Conservation (phyloP, 2,797 vertebrate genomes). For the Hapalemur alaotrensis region DNA sequence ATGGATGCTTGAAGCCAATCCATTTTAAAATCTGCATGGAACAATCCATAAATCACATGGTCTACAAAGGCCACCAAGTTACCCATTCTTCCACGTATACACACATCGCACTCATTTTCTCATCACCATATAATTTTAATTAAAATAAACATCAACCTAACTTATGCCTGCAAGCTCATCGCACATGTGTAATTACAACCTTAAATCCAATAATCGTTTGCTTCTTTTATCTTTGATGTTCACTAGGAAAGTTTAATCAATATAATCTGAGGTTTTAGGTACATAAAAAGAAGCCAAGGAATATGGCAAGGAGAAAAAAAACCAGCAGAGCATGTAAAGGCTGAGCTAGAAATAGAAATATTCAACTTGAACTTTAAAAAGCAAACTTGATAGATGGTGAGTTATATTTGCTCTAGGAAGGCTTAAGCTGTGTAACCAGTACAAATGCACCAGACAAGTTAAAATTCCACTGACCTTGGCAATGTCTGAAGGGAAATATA, state of each 20-base stretch:
- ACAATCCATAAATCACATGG: not conserved
- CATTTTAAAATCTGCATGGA: not conserved
- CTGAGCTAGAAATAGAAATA: constrained; percentile 47
- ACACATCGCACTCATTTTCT: not conserved
- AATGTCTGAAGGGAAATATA: not conserved
- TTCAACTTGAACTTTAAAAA: constrained; percentile 58
- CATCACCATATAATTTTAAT: not conserved
- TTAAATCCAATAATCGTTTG: not conserved
- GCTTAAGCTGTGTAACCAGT: not conserved
- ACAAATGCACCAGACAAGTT: not conserved
- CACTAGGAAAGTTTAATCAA: not conserved
- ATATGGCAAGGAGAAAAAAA: not conserved
- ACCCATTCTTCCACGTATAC: not conserved
- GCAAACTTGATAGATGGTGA: constrained; percentile 7
- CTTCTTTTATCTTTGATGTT: not conserved
- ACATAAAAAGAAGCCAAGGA: not conserved
- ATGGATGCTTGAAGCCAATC: not conserved
- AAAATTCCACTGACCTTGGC: constrained; percentile 13
- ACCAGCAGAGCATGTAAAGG: not conserved
- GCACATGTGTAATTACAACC: not conserved
- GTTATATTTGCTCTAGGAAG: constrained; percentile 30
- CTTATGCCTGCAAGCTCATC: not conserved
- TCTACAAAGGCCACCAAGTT: not conserved
- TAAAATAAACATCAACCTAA: not conserved
- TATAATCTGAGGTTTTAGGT: not conserved